Percentiles rank a stretch among this genome's conserved stretches.
phyloP scores from a whole-genome alignment of 2,797 vertebrate genomes.

The Pipistrellus pipistrellus region DNA sequence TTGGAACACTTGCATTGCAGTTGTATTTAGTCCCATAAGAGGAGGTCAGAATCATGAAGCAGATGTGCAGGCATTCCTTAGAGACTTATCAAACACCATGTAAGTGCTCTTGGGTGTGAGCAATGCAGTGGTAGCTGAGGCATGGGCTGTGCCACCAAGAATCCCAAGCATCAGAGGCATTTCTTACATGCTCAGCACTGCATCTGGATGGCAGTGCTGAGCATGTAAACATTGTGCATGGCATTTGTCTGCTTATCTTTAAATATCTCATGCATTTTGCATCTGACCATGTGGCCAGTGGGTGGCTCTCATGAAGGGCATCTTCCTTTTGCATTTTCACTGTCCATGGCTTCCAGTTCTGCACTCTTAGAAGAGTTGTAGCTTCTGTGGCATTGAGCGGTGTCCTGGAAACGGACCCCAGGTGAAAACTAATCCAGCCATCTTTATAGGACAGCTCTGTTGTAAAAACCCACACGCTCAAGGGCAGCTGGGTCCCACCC shows the following conservation, averaged over 20 bases:
- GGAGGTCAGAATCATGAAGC: background rate
- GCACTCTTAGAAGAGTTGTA: background rate
- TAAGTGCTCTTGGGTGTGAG: background rate
- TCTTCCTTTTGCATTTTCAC: background rate
- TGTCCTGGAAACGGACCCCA: background rate
- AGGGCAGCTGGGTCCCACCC: background rate
- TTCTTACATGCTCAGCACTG: background rate
- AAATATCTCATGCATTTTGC: background rate
- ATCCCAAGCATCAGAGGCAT: too few species aligned
- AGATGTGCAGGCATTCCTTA: accelerated
- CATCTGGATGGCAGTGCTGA: background rate
- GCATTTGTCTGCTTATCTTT: background rate
- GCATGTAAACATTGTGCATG: background rate
- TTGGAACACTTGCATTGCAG: background rate
- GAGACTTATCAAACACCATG: background rate
- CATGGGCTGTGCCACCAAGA: too few species aligned
- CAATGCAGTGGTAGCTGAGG: accelerated
- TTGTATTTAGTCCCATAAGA: background rate
- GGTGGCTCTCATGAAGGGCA: background rate
- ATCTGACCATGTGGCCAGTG: background rate
- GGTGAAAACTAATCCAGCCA: conserved; percentile 1
- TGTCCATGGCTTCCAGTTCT: background rate
- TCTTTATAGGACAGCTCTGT: background rate
- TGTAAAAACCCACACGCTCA: background rate
- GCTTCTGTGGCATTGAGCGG: background rate